Evolutionary conservation across 2,888 invertebrate species (phyloP), one percentile per base, ranked within the genome.

Genomic region (Dasysyrphus tricinctus): DNA sequence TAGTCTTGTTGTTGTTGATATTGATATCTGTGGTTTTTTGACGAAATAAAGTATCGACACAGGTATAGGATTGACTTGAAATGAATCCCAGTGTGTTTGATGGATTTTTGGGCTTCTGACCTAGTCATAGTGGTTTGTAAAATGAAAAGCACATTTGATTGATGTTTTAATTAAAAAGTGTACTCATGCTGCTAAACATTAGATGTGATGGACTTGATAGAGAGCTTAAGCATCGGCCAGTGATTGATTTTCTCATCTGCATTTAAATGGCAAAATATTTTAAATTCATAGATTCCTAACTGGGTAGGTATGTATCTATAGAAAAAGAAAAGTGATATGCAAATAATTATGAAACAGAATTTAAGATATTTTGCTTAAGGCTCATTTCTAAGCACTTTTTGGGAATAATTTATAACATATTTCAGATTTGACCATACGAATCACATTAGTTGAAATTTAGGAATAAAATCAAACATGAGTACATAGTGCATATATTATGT

Each of bases 81-180:
- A 70, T 83, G 69, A 44, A 83, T 70, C n/a, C 16, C 16, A 19
- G 32, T 63, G 56, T 73, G 44, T 65, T 80, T 84, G 75, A 80
- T 67, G 76, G 59, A 67, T 34, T 63, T 59, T 74, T 69, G 63
- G 70, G 29, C n/a, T 57, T 73, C 61, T 84, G 76, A 84, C 84
- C 79, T 59, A 42, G 77, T 77, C 73, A 73, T 79, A 59, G 63
- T 59, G 63, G 78, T 65, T 70, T 29, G 79, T 65, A 39, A 47
- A 70, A 34, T 57, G 44, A 44, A 79, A 44, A 73, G 65, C 69
- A 78, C n/a, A 57, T 79, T 88, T 88, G 88, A 88, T 88, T 88
- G 88, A 88, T 88, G 88, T 88, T 88, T 88, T 88, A 88, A 88
- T 88, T 88, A 86, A 88, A 88, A 86, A 79, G 63, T 57, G 34